Conservation (phyloP, 2,888 invertebrate species). For the Myopa tessellatipennis region DNA sequence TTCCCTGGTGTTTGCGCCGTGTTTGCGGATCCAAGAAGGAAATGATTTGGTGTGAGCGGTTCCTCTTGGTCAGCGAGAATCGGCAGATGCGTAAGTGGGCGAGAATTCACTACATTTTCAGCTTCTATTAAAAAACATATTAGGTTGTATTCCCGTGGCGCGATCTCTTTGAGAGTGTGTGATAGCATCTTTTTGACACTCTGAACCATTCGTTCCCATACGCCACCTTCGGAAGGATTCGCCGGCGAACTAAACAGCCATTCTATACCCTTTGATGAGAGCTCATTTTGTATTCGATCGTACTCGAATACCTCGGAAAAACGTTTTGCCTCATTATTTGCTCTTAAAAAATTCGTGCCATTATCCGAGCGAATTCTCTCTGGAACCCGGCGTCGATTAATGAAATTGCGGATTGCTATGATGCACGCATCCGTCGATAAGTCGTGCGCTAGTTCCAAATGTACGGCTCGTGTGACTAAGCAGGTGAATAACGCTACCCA, state of each 20-base stretch:
- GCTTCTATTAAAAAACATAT: constrained; percentile 43
- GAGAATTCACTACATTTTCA: constrained; percentile 41
- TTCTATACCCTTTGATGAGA: constrained; percentile 36
- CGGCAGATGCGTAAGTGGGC: constrained; percentile 40
- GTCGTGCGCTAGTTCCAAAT: constrained; percentile 33
- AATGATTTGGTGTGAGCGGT: constrained; percentile 44
- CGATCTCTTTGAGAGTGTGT: constrained; percentile 40
- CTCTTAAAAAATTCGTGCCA: constrained; percentile 42
- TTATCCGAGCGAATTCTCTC: constrained; percentile 42
- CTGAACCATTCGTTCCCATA: constrained; percentile 44
- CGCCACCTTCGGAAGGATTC: constrained; percentile 14
- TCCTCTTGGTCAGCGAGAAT: constrained; percentile 38
- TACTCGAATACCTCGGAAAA: constrained; percentile 40
- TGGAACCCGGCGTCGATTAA: constrained; percentile 45
- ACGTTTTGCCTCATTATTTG: constrained; percentile 33
- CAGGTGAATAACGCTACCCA: constrained; percentile 48
- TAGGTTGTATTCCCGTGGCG: constrained; percentile 44
- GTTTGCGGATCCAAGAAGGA: constrained; percentile 39
- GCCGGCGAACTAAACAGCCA: constrained; percentile 22
- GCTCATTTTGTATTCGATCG: constrained; percentile 30
- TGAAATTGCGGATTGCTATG: constrained; percentile 43
- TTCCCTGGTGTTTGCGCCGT: constrained; percentile 28
- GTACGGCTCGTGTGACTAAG: constrained; percentile 43
- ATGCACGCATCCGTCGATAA: constrained; percentile 39
- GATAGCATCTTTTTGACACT: constrained; percentile 42